These are phyloP conservation scores for Galeruca laticollis DNA, from an alignment of 2,888 invertebrate genomes.

Conservation along the genomic window DNA sequence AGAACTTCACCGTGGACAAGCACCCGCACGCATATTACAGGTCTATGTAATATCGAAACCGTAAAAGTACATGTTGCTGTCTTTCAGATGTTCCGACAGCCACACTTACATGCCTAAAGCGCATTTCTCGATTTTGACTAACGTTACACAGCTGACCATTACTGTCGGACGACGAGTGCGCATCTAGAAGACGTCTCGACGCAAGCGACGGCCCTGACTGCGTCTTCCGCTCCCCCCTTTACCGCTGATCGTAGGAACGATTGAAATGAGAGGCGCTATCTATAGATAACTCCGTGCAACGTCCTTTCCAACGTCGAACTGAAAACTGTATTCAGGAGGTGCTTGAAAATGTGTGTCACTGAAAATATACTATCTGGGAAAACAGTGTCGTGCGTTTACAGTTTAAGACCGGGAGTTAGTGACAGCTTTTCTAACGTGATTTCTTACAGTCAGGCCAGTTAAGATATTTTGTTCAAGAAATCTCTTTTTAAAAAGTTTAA, in stretches of 20 bases:
- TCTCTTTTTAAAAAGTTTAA: no score
- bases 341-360: not conserved
- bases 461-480: no score
- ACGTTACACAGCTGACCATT: slow-evolving; percentile 64
- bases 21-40: slow-evolving; percentile 68
- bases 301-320: slow-evolving; percentile 5
- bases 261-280: slow-evolving; percentile 25
- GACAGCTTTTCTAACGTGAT: no score
- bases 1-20: slow-evolving; percentile 73
- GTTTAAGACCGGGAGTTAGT: no score
- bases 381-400: not conserved
- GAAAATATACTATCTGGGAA: not conserved
- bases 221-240: slow-evolving; percentile 46
- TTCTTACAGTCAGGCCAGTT: no score
- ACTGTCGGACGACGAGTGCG: slow-evolving; percentile 61
- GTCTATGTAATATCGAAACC: slow-evolving; percentile 73
- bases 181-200: slow-evolving; percentile 58
- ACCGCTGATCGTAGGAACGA: not conserved
- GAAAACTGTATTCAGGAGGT: slow-evolving; percentile 21
- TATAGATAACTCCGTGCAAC: slow-evolving; percentile 22
- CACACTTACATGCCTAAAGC: slow-evolving; percentile 65
- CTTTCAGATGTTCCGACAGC: slow-evolving; percentile 63
- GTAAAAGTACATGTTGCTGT: slow-evolving; percentile 70
- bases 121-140: slow-evolving; percentile 62
- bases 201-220: slow-evolving; percentile 46